These are phyloP conservation scores for Crocodylus rhombifer DNA, from an alignment of 2,797 vertebrate species.

Conservation along the genomic window DNA sequence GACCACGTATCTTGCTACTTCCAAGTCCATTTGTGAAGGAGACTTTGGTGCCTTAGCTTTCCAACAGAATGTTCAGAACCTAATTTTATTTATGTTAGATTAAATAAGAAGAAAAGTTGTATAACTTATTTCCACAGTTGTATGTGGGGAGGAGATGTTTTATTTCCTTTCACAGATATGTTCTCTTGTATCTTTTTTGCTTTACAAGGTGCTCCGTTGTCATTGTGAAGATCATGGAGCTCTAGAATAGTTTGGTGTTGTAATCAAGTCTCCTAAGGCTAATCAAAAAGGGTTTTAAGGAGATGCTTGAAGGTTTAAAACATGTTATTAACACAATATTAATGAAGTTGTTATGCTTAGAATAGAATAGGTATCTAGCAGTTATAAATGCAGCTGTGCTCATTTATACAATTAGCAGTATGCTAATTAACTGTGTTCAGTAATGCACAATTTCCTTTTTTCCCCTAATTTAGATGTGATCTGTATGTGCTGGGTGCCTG, in stretches of 20 bases:
- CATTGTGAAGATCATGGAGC: not conserved
- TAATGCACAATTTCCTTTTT: rapidly evolving
- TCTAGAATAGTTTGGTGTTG: not conserved
- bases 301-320: constrained; percentile 36
- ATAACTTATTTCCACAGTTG: not conserved
- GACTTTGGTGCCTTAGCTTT: constrained; percentile 10
- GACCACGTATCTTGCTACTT: not conserved
- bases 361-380: not conserved
- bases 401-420: not conserved
- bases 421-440: not conserved
- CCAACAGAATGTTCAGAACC: not conserved
- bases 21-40: constrained; percentile 41
- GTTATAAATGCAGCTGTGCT: not conserved
- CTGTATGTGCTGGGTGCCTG: not conserved
- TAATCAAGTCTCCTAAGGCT: constrained; percentile 23
- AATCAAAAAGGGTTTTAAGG: constrained; percentile 28
- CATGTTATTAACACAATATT: constrained; percentile 43
- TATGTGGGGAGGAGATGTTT: not conserved
- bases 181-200: not conserved
- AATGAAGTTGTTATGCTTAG: not conserved
- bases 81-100: constrained; percentile 34
- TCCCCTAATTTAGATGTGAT: not conserved
- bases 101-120: not conserved
- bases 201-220: not conserved
- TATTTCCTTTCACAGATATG: not conserved